Evolutionary conservation across 1,140 invertebrate species (phyloP), one percentile per base, ranked within the genome.

Genomic region (Mesaphorura yosii): DNA sequence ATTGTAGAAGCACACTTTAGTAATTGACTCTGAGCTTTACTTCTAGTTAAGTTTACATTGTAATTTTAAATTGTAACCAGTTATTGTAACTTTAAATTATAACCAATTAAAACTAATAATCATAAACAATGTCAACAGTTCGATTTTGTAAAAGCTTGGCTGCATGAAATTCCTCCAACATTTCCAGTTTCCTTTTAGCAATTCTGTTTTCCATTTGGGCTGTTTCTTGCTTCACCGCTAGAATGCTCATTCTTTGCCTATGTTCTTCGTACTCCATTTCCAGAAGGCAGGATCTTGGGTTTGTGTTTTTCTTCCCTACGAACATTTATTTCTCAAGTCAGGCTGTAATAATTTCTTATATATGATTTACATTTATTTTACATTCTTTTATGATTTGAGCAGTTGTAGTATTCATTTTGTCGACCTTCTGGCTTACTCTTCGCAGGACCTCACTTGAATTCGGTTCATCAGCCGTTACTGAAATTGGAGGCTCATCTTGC

Each of bases 201-300:
- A 42, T n/a, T 12, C 6, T 22, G n/a, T 22, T 42, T 42, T 42
- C 23, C 6, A 42, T 6, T 42, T 19, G 10, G 17, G 12, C 44
- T 10, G 23, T 46, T 25, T 46, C 15, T 15, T 29, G 7, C 31
- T 52, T 7, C 6, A 34, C 51, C 7, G 3, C 3, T 20, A 47
- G 25, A 12, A 47, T 27, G 20, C 46, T 37, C n/a, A 51, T 5
- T 47, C 41, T 12, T 17, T 31, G n/a, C 23, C 46, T 45, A 29
- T 52, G 51, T 26, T 52, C 51, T 26, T 52, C 41, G 31, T 28
- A 47, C 28, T 52, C 51, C 51, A 52, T 52, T 10, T 52, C 41
- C 7, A 34, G 15, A 14, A 52, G 10, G 7, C 12, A 7, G 5
- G 51, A 52, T 5, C 51, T 23, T 28, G 51, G 10, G 17, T 52